Base-by-base conservation (phyloP, 2,888 invertebrate species). In the Isoperla grammatica region DNA sequence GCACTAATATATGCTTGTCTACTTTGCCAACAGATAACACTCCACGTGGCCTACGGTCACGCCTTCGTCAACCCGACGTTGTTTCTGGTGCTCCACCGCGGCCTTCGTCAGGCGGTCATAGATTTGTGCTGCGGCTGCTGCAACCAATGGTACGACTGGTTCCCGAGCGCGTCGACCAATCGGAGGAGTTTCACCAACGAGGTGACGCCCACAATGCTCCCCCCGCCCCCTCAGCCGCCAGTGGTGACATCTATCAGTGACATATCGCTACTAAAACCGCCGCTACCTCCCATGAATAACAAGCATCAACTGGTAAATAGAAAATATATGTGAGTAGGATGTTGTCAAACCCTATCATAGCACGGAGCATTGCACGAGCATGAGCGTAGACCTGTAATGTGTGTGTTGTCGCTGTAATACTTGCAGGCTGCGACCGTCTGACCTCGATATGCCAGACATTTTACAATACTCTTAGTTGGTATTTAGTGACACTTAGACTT, bases 1-100 rank as follows among this genome's bases (percentile, higher is more conserved):
- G n/a, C n/a, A n/a, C n/a, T n/a, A n/a, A n/a, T n/a, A n/a, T n/a
- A n/a, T n/a, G n/a, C n/a, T 29, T 29, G 5, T 6, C 35, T 29
- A 45, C 17, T 56, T 19, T 35, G 57, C 39, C 80, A 79, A 65
- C 81, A 89, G 87, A 87, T 90, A 69, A 88, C 89, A 55, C 80
- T 91, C 68, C 90, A 90, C 81, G 88, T 90, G 76, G 90, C 90
- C 66, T 90, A 90, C 77, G 86, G 89, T 65, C 91, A 91, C 75
- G 89, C 90, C 37, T 89, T 90, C 68, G 88, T 90, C 67, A 90
- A 90, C 72, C 90, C 90, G 2, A 82, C 87, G 39, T 78, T 90
- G 65, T 89, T 90, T 75, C 80, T 91, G 73, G 84, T 86, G 54
- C 78, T 90, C 59, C 90, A 90, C 71, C 82, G 86, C 35, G 88